Conservation (phyloP, 1,140 invertebrate genomes). For the Panulirus ornatus region DNA sequence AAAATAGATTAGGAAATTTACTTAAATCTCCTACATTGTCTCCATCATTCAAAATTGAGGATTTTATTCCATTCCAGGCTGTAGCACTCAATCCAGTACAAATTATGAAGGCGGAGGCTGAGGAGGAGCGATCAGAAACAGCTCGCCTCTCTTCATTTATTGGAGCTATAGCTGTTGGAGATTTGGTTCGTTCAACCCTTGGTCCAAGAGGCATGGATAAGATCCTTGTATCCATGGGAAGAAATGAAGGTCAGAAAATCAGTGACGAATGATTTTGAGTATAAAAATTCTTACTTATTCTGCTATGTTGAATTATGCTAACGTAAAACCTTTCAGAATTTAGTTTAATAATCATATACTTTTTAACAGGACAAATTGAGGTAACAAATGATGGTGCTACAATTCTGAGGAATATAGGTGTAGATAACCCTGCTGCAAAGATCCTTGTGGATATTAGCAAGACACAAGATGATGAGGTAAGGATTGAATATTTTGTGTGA, state of each 20-base stretch:
- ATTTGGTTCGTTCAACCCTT: slow-evolving; percentile 97
- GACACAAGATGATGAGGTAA: slow-evolving; percentile 99
- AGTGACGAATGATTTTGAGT: too few species aligned
- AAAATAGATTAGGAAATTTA: too few species aligned
- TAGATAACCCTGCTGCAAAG: slow-evolving; percentile 99
- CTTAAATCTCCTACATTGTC: too few species aligned
- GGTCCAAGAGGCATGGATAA: slow-evolving; percentile 99
- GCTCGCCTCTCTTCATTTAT: slow-evolving; percentile 86
- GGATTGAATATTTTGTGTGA: too few species aligned
- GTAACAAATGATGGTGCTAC: slow-evolving; percentile 99
- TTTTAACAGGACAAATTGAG: slow-evolving; percentile 82
- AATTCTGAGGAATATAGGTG: slow-evolving; percentile 96
- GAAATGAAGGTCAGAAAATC: slow-evolving; percentile 83
- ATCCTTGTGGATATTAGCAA: slow-evolving; percentile 98
- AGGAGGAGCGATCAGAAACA: slow-evolving; percentile 96
- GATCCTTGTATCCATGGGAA: slow-evolving; percentile 92
- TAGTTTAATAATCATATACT: too few species aligned
- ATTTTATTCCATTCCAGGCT: slow-evolving; percentile 23
- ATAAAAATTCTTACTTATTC: too few species aligned
- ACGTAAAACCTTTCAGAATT: too few species aligned
- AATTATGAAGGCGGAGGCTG: slow-evolving; percentile 95
- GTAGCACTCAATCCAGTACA: slow-evolving; percentile 95
- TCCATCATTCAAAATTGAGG: too few species aligned
- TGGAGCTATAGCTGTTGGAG: slow-evolving; percentile 98
- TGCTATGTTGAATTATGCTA: too few species aligned